Evolutionary conservation across 2,797 vertebrate genomes (phyloP), one percentile per base, ranked within the genome.

Genomic region (Triplophysa yarkandensis): DNA sequence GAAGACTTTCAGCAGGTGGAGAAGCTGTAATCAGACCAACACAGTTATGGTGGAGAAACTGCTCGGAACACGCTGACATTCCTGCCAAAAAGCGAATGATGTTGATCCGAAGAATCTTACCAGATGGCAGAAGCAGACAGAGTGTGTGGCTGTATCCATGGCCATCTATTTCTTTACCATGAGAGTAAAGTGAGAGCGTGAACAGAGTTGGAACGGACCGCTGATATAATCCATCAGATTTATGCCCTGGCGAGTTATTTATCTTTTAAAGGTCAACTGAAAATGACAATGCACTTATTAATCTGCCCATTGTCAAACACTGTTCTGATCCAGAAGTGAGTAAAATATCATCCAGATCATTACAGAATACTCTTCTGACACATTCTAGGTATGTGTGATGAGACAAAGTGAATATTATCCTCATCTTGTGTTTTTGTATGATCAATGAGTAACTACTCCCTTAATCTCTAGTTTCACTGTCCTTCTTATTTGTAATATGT

Each of bases 61-160:
- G 23, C 23, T 43, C n/a, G 14, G 34, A 46, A 19, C 44, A 54
- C 43, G 17, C 39, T 30, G 50, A 1, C 63, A 30, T 23, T 68
- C 44, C 67, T 68, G 50, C 71, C 70, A 77, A 77, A 82, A 77
- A 77, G n/a, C 60, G 73, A 52, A 57, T 73, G 44, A 11, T 64
- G 57, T 78, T 65, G 52, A 32, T 67, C 74, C 48, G n/a, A 79
- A 61, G 55, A 67, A 58, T 67, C 28, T 34, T 44, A 57, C 54
- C 74, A 82, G 80, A 71, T 82, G 77, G 77, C 44, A 14, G 28
- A 48, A 66, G 55, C 54, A 48, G 41, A 46, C 77, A 70, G 58
- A 41, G 66, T 48, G 34, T 62, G 25, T 55, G 75, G 60, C 34
- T 41, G 28, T 43, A 23, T 43, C 67, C 43, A 67, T 41, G 48